Base-by-base conservation (phyloP, 1,140 invertebrate genomes). In the Reticulitermes speratus region DNA sequence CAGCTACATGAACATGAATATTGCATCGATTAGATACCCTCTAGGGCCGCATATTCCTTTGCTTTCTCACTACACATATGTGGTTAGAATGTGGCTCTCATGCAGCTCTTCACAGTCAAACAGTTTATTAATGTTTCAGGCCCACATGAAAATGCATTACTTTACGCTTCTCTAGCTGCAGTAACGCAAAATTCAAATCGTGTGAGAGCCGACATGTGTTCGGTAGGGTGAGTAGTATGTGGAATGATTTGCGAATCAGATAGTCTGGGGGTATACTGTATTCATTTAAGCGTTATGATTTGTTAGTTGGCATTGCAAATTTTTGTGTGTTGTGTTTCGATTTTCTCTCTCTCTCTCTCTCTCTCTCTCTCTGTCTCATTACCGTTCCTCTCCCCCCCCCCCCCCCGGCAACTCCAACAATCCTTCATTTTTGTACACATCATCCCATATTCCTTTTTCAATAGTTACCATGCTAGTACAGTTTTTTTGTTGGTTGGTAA, bases 131-230 rank as follows among this genome's bases (percentile, higher is more conserved):
- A 75, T 75, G 65, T 75, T 75, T 30, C 65, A 25, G 65, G 25
- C 65, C 65, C n/a, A 75, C 65, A 75, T 75, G 65, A 30, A 75
- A 75, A 75, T 25, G 65, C n/a, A 75, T 75, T 75, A 30, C 65
- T 25, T 75, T 25, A 30, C 65, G 65, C 65, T 30, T 30, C 65
- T 5, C 25, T 75, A 30, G 65, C n/a, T 75, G 65, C 65, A 75
- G 65, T 75, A 75, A 75, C 65, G n/a, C 65, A 75, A 75, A 75
- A 75, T 75, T 75, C 65, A 75, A 75, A 75, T 75, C 65, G 65
- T 25, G 65, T 75, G 65, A 75, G 65, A 75, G 65, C n/a, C 65
- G 65, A 75, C 65, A 75, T 25, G 65, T 75, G 65, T 75, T 30
- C n/a, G 25, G 65, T 75, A 30, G 65, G 65, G n/a, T 75, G 65